Conservation (phyloP, 2,888 invertebrate genomes). For the Drosophila ustulata region DNA sequence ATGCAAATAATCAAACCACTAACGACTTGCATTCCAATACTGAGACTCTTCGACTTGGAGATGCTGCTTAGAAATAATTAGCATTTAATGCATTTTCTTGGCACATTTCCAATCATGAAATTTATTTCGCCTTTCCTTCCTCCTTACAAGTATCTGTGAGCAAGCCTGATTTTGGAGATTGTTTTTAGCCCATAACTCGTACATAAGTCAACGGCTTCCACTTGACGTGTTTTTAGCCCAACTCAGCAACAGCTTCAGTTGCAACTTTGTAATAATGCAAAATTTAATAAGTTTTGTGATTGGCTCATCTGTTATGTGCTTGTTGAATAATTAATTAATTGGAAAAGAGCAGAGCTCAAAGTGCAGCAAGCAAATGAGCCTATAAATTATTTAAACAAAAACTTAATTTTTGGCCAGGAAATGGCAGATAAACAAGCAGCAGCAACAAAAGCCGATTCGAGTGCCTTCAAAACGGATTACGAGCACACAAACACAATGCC, state of each 20-base stretch:
- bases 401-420: conserved; percentile 65
- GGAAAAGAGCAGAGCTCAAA: conserved; percentile 33
- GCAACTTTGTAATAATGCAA: conserved; percentile 17
- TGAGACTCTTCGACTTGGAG: too few relatives aligned
- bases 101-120: background rate
- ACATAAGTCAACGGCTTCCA: conserved; percentile 9
- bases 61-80: background rate
- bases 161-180: background rate
- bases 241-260: background rate
- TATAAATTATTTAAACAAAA: conserved; percentile 67
- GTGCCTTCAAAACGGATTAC: conserved; percentile 37
- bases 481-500: conserved; percentile 5
- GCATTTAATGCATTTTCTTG: background rate
- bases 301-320: conserved; percentile 30
- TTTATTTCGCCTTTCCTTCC: background rate
- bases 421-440: conserved; percentile 45
- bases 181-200: background rate
- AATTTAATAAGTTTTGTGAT: conserved; percentile 12
- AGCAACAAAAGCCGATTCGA: background rate
- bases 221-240: background rate
- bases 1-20: too few relatives aligned
- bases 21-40: too few relatives aligned
- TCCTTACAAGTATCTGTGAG: background rate
- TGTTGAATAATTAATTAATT: conserved; percentile 62
- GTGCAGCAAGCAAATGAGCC: conserved; percentile 49